Evolutionary conservation across 2,888 invertebrate species (phyloP).

Genomic region (Luffia ferchaultella): DNA sequence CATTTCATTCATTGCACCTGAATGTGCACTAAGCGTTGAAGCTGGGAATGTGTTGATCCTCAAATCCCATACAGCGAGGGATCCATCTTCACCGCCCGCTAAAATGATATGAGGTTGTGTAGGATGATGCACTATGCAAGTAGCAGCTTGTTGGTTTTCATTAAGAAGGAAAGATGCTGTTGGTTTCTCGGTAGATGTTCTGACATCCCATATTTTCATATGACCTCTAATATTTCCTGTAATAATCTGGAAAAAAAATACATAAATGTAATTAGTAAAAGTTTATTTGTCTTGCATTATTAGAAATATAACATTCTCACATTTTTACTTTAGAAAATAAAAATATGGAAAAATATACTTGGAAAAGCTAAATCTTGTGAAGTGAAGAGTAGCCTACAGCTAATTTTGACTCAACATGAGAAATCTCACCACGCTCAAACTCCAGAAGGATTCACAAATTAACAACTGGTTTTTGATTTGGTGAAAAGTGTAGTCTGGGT

Average conservation of each 20-base stretch:
- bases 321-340: not conserved
- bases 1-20: slow-evolving; percentile 81
- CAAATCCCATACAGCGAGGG: slow-evolving; percentile 90
- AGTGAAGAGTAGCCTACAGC: no score
- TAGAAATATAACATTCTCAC: not conserved
- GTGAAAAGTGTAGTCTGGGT: no score
- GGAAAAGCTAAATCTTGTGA: no score
- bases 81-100: slow-evolving; percentile 88
- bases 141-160: slow-evolving; percentile 77
- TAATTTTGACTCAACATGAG: no score
- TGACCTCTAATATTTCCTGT: slow-evolving; percentile 89
- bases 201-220: slow-evolving; percentile 89
- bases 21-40: slow-evolving; percentile 77
- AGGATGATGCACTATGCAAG: slow-evolving; percentile 83
- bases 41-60: slow-evolving; percentile 84
- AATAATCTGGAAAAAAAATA: slow-evolving; percentile 63
- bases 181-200: slow-evolving; percentile 66
- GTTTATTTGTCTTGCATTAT: not conserved
- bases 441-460: no score
- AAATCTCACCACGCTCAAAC: no score
- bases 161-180: slow-evolving; percentile 76
- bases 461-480: no score
- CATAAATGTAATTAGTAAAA: not conserved
- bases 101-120: slow-evolving; percentile 85
- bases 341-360: no score